These are phyloP conservation scores for Kuschelorhynchus macadamiae DNA, from an alignment of 2,888 invertebrate genomes.

Conservation along the genomic window DNA sequence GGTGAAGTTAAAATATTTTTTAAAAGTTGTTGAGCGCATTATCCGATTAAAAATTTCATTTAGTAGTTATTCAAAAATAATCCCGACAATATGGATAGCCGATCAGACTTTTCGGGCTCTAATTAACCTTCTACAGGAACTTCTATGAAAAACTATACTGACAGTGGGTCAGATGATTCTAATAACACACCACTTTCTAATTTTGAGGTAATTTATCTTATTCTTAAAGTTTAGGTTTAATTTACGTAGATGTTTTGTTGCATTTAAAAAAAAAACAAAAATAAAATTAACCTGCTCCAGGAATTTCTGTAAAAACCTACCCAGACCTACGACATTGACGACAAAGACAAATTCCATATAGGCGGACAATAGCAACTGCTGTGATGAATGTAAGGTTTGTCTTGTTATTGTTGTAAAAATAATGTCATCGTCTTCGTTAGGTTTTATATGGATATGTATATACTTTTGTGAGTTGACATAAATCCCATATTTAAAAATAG, in stretches of 20 bases:
- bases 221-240: slow-evolving; percentile 4
- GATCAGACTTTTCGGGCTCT: background rate
- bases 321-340: slow-evolving; percentile 25
- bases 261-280: slow-evolving; percentile 8
- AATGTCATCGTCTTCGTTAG: too few species aligned
- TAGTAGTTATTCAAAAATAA: background rate
- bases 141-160: too few species aligned
- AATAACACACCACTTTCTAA: too few species aligned
- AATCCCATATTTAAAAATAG: too few species aligned
- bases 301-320: slow-evolving; percentile 11
- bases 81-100: background rate
- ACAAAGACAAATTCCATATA: slow-evolving; percentile 1
- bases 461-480: too few species aligned
- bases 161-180: too few species aligned
- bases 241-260: slow-evolving; percentile 3
- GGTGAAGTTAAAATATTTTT: background rate
- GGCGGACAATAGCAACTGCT: too few species aligned
- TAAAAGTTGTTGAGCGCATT: background rate
- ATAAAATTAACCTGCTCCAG: slow-evolving; percentile 19
- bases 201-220: background rate
- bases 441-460: too few species aligned
- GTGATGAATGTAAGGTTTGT: too few species aligned
- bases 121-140: too few species aligned
- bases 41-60: background rate
- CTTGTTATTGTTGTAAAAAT: too few species aligned